Evolutionary conservation across 2,113 vertebrate genomes (phyloP), one percentile per base, ranked within the genome.

Genomic region (Catharus fuscescens): DNA sequence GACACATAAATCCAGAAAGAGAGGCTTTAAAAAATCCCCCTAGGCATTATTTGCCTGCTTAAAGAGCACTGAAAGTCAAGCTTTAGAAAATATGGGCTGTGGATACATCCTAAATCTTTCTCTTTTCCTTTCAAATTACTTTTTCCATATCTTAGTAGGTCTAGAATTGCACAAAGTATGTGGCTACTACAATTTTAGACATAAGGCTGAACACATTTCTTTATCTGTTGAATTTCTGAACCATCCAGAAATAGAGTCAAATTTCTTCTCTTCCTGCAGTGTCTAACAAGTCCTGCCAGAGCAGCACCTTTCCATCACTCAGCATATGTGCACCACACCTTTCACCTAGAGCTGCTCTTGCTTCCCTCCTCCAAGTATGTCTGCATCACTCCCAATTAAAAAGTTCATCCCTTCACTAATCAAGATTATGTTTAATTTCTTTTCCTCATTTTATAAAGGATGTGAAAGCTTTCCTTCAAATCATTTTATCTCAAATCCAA

Each of bases 401-500:
- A 90, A 94, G 61, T 86, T 80, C 59, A 36, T 64, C 40, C 9
- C 29, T 73, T 60, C 12, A 34, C 48, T 80, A 57, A 79, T 95
- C 95, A 96, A 92, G 96, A 86, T 95, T 88, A 77, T 36, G 50
- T 94, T 93, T 73, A 94, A 65, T 54, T 85, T 96, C 85, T 38
- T 96, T 95, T 96, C 32, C 36, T 96, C 57, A 60, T 95, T 65
- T 65, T 23, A 40, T 83, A 86, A 64, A 62, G 14, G 44, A 56
- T 71, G 50, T 72, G 80, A 85, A 93, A 93, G n/a, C 45, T 77
- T 87, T 77, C 61, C 94, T 95, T 94, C 40, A 88, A 77, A 93
- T 69, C 2, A 73, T 93, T 97, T 97, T 94, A 70, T 90, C 81
- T 83, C 86, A 92, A 94, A 93, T 88, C 84, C 73, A 93, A 97